These are phyloP conservation scores for Amblyraja radiata DNA, from an alignment of 2,797 vertebrate genomes.

Conservation along the genomic window DNA sequence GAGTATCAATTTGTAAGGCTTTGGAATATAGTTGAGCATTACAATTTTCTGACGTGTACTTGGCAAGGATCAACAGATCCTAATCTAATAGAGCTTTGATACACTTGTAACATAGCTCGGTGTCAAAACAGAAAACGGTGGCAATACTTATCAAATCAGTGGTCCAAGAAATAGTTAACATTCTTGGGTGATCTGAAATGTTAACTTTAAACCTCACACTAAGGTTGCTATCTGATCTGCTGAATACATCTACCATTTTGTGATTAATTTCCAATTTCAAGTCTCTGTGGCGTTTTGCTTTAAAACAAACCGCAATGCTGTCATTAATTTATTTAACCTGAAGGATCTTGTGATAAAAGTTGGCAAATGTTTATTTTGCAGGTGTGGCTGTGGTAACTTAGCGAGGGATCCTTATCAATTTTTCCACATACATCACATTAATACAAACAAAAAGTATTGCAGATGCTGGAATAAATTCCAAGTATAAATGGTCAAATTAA, in stretches of 20 bases:
- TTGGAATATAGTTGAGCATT: not conserved
- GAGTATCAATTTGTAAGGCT: not conserved
- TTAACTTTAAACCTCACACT: too few relatives aligned
- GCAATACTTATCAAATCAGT: too few relatives aligned
- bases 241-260: too few relatives aligned
- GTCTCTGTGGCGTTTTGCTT: not conserved
- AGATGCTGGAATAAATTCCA: too few relatives aligned
- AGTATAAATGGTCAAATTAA: not conserved
- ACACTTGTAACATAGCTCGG: too few relatives aligned
- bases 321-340: not conserved
- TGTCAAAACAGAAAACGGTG: too few relatives aligned
- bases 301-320: not conserved
- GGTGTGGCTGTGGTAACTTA: not conserved
- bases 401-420: not conserved
- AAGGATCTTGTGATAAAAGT: not conserved
- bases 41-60: not conserved
- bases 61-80: not conserved
- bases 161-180: too few relatives aligned
- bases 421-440: not conserved
- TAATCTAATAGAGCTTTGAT: not conserved
- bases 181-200: too few relatives aligned
- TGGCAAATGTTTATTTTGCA: not conserved
- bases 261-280: too few relatives aligned
- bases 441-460: too few relatives aligned
- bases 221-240: too few relatives aligned